Percentiles rank a stretch among this genome's conserved stretches.
Conservation (phyloP, 2,113 vertebrate genomes). For the Chaetodon trifascialis region DNA sequence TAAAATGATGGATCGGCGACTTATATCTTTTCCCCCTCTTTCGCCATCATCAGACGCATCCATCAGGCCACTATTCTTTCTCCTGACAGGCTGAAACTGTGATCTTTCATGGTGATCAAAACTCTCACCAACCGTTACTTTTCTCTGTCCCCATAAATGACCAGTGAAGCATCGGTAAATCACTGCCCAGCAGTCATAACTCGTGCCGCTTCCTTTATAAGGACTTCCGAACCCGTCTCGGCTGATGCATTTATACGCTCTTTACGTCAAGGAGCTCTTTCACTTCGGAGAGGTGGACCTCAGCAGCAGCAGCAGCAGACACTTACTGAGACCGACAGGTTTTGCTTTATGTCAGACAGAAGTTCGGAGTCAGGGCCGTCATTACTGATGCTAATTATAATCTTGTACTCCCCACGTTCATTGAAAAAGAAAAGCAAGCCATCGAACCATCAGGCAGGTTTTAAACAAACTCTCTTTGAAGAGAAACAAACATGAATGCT, state of each 20-base stretch:
- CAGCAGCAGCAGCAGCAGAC: background rate
- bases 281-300: conserved; percentile 16
- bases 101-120: conserved; percentile 66
- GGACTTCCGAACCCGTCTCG: conserved; percentile 36
- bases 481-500: conserved; percentile 6
- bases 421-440: conserved; percentile 5
- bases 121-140: conserved; percentile 55
- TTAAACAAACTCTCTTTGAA: background rate
- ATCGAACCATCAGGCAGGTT: background rate
- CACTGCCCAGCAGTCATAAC: conserved; percentile 50
- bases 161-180: conserved; percentile 57
- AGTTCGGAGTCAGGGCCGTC: background rate
- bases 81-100: conserved; percentile 61
- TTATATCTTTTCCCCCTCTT: conserved; percentile 62
- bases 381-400: background rate
- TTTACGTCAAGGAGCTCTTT: conserved; percentile 17
- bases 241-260: conserved; percentile 48
- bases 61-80: conserved; percentile 56
- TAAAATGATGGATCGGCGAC: conserved; percentile 67
- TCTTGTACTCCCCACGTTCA: background rate
- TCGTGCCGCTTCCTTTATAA: conserved; percentile 29
- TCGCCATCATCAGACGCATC: conserved; percentile 61
- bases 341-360: background rate
- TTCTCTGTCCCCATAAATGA: conserved; percentile 55
- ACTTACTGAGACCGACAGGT: background rate